Percentiles rank a stretch among this genome's conserved stretches.
phyloP scores from a whole-genome alignment of 2,888 invertebrate genomes.

The Hoplodrina ambigua region DNA sequence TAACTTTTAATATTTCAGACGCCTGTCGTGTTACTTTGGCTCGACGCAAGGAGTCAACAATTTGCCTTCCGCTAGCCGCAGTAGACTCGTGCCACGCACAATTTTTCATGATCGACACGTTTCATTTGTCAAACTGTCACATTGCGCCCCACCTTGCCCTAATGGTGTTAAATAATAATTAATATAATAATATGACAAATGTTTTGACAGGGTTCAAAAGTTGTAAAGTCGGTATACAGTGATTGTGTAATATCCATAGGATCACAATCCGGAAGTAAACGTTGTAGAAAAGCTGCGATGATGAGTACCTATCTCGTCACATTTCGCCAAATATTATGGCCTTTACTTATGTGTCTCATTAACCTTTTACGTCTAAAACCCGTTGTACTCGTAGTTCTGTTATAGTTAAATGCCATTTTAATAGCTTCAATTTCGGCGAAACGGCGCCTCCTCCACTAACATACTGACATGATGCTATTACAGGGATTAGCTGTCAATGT shows the following conservation, averaged over 20 bases:
- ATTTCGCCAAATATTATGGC: background rate
- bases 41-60: conserved; percentile 26
- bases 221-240: background rate
- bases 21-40: conserved; percentile 57
- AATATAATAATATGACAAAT: conserved; percentile 38
- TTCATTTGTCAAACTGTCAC: conserved; percentile 61
- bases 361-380: background rate
- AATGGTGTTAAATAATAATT: conserved; percentile 54
- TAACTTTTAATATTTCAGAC: conserved; percentile 54
- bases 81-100: background rate
- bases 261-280: background rate
- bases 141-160: conserved; percentile 35
- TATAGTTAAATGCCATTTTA: conserved; percentile 21
- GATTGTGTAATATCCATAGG: background rate
- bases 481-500: conserved; percentile 35
- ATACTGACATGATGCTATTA: conserved; percentile 13
- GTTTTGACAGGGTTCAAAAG: conserved; percentile 6
- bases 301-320: too few relatives aligned
- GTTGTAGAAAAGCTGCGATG: too few relatives aligned
- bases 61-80: conserved; percentile 34
- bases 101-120: conserved; percentile 60
- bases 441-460: background rate
- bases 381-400: background rate
- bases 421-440: conserved; percentile 20
- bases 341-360: background rate